phyloP scores from a whole-genome alignment of 2,797 vertebrate species.

The Miichthys miiuy region DNA sequence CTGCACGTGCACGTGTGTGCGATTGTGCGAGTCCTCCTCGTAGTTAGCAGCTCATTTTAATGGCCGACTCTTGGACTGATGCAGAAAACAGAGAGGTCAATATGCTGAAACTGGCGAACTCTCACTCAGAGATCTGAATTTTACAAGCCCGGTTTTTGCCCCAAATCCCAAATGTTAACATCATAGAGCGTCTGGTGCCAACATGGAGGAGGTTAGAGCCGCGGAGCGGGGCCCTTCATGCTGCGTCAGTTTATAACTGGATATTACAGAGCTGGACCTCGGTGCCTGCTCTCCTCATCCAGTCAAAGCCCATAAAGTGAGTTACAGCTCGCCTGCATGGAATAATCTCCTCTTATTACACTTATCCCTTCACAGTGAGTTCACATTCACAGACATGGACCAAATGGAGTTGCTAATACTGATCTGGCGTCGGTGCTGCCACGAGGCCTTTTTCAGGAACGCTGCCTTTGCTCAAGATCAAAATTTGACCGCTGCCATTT shows the following conservation, averaged over 20 bases:
- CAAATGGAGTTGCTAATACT: conserved; percentile 59
- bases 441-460: conserved; percentile 29
- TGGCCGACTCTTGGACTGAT: conserved; percentile 50
- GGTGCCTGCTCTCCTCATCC: conserved; percentile 71
- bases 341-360: conserved; percentile 80
- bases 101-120: conserved; percentile 58
- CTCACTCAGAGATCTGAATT: conserved; percentile 46
- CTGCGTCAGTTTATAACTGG: conserved; percentile 72
- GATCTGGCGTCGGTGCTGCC: conserved; percentile 48
- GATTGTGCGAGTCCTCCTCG: conserved; percentile 8
- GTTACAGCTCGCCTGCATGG: conserved; percentile 69
- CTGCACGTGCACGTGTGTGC: background rate
- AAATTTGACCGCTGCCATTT: conserved; percentile 1
- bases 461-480: conserved; percentile 13
- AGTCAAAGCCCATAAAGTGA: conserved; percentile 75
- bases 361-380: conserved; percentile 64
- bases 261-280: conserved; percentile 74
- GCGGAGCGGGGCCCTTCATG: conserved; percentile 51
- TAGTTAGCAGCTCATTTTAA: conserved; percentile 62
- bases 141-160: conserved; percentile 67
- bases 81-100: conserved; percentile 66
- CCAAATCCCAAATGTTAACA: conserved; percentile 69
- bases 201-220: conserved; percentile 48
- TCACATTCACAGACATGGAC: conserved; percentile 67
- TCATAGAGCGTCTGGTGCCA: conserved; percentile 64